A percentile compares a stretch with the other conserved stretches of the same genome.
These are phyloP conservation scores for Apodemia hepburni DNA, from an alignment of 2,888 invertebrate species.

Conservation along the genomic window DNA sequence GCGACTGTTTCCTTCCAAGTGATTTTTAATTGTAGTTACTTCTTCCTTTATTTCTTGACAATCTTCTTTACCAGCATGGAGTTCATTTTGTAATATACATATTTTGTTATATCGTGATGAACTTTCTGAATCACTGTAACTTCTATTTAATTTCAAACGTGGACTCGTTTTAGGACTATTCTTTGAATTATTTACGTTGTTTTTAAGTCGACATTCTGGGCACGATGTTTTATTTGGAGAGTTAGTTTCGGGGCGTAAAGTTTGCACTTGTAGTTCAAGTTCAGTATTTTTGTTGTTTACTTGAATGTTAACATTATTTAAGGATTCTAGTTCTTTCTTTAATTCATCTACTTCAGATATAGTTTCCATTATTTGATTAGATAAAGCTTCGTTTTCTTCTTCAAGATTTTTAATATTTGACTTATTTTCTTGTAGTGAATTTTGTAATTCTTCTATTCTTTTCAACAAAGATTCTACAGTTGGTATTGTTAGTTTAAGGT, in stretches of 20 bases:
- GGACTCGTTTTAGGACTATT: constrained; percentile 36
- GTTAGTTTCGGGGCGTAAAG: constrained; percentile 27
- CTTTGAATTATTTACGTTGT: constrained; percentile 35
- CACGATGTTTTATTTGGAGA: constrained; percentile 17
- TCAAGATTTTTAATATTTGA: constrained; percentile 56
- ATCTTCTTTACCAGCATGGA: constrained; percentile 63
- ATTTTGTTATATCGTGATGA: constrained; percentile 61
- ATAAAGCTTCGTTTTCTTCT: constrained; percentile 75
- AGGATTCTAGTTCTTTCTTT: constrained; percentile 50
- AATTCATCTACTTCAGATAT: constrained; percentile 76
- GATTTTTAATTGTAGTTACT: constrained; percentile 64
- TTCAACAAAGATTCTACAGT: constrained; percentile 44
- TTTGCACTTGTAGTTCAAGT: constrained; percentile 37
- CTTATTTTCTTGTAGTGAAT: constrained; percentile 40
- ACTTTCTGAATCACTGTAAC: constrained; percentile 60
- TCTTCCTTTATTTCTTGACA: constrained; percentile 65
- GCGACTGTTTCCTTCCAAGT: constrained; percentile 55
- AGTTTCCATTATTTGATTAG: constrained; percentile 79
- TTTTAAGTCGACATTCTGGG: constrained; percentile 46
- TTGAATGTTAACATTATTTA: constrained; percentile 43
- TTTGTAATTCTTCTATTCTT: constrained; percentile 45
- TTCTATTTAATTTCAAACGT: constrained; percentile 47
- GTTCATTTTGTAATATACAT: constrained; percentile 61
- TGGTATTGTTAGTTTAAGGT: constrained; percentile 48
- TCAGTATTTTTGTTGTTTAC: constrained; percentile 40